These are phyloP conservation scores for Pangasius sanitwongsei DNA, from an alignment of 2,797 vertebrate species.

Conservation along the genomic window DNA sequence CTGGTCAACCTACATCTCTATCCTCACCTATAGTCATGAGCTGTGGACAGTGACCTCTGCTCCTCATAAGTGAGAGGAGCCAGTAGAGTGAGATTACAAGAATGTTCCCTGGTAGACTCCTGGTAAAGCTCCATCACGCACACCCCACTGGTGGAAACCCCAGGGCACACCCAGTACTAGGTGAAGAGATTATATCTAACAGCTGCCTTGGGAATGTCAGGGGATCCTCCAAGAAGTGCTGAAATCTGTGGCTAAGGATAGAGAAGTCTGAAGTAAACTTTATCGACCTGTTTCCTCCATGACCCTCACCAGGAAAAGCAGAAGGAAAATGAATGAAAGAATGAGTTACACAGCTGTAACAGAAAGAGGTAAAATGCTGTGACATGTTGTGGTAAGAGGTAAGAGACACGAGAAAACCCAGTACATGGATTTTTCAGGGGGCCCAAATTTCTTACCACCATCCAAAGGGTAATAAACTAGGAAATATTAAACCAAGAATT, in stretches of 20 bases:
- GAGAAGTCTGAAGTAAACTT: not conserved
- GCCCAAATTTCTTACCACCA: not conserved
- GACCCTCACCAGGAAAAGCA: not conserved
- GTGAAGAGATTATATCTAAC: not conserved
- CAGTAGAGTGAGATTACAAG: not conserved
- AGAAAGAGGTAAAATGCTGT: not conserved
- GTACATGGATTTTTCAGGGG: not conserved
- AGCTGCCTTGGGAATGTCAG: not conserved
- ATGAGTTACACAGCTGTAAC: not conserved
- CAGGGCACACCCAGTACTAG: not conserved
- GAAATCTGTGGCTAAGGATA: too few relatives aligned
- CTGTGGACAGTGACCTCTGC: not conserved
- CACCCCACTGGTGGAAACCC: not conserved
- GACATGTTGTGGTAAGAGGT: not conserved
- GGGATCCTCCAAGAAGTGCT: not conserved
- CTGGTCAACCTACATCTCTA: not conserved
- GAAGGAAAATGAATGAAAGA: not conserved
- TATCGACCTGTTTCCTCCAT: not conserved
- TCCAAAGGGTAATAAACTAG: not conserved
- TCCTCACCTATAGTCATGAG: not conserved
- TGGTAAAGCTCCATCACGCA: not conserved
- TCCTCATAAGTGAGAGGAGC: not conserved
- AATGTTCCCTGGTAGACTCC: not conserved
- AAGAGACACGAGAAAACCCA: not conserved
- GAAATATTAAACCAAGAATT: not conserved